A percentile compares a stretch with the other conserved stretches of the same genome.
These are phyloP conservation scores for Cheilosia pagana DNA, from an alignment of 2,888 invertebrate genomes.

Conservation along the genomic window DNA sequence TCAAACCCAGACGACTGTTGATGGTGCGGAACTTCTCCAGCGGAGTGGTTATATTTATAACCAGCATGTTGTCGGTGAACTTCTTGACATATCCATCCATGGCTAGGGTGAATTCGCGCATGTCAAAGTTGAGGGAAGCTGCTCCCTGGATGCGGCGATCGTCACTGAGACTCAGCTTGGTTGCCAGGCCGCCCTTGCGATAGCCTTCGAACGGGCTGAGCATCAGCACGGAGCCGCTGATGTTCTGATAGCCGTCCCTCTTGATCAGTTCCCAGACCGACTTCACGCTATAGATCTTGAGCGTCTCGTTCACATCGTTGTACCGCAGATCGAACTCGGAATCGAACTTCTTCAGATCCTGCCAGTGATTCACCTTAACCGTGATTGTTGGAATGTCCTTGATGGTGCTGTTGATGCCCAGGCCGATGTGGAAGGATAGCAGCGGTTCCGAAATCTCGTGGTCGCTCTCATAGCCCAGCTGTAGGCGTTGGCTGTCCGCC, in stretches of 20 bases:
- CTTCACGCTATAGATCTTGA: slow-evolving; percentile 87
- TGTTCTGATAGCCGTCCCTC: slow-evolving; percentile 85
- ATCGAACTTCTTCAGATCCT: slow-evolving; percentile 84
- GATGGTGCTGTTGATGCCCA: slow-evolving; percentile 86
- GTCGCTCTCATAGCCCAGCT: slow-evolving; percentile 85
- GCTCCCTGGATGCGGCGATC: slow-evolving; percentile 88
- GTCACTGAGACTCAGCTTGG: slow-evolving; percentile 87
- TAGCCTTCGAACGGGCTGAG: slow-evolving; percentile 89
- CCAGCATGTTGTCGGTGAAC: slow-evolving; percentile 90
- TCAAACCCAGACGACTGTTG: slow-evolving; percentile 88
- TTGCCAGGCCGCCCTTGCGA: slow-evolving; percentile 87
- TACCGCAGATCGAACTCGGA: slow-evolving; percentile 85
- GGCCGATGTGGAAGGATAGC: slow-evolving; percentile 84
- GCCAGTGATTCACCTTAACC: slow-evolving; percentile 85
- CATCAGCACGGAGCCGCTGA: slow-evolving; percentile 85
- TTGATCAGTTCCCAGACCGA: slow-evolving; percentile 88
- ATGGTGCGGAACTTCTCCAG: slow-evolving; percentile 87
- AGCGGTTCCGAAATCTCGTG: slow-evolving; percentile 83
- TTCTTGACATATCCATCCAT: slow-evolving; percentile 89
- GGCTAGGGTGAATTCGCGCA: slow-evolving; percentile 87
- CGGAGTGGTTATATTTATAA: slow-evolving; percentile 90
- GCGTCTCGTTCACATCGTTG: slow-evolving; percentile 79
- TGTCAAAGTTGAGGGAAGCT: slow-evolving; percentile 89
- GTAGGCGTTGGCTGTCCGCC: slow-evolving; percentile 86
- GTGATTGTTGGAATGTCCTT: slow-evolving; percentile 86